A percentile compares a stretch with the other conserved stretches of the same genome.
Conservation (phyloP, 1,140 invertebrate species). For the Brachionus rotundiformis region DNA sequence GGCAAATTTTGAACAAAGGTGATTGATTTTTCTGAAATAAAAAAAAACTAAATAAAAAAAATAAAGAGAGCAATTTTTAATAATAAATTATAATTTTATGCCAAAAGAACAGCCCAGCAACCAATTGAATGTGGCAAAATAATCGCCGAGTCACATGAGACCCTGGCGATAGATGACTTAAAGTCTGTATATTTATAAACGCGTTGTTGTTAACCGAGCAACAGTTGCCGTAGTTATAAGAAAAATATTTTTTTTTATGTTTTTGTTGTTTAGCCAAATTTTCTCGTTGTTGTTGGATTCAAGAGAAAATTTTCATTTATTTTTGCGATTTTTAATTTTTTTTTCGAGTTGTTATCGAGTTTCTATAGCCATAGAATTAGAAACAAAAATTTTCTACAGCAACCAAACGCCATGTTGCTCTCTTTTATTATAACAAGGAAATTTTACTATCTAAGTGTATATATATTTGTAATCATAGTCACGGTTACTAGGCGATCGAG, state of each 20-base stretch:
- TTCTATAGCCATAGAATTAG: constrained; percentile 6
- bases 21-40: constrained; percentile 41
- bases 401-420: constrained; percentile 38
- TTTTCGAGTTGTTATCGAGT: constrained; percentile 33
- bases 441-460: neutral
- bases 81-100: constrained; percentile 41
- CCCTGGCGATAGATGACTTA: neutral
- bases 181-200: constrained; percentile 33
- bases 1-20: neutral
- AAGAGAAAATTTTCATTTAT: constrained; percentile 18
- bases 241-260: neutral
- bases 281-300: constrained; percentile 32
- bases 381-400: constrained; percentile 40
- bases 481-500: constrained; percentile 31
- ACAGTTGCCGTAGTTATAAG: constrained; percentile 49
- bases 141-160: constrained; percentile 13
- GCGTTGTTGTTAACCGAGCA: constrained; percentile 35
- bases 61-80: neutral
- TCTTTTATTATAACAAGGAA: neutral
- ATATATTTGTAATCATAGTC: constrained; percentile 45
- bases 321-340: constrained; percentile 31
- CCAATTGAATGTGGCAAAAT: neutral
- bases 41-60: neutral
- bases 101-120: neutral
- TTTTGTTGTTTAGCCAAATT: constrained; percentile 14